Conservation (phyloP, 2,797 vertebrate genomes). For the Lacerta agilis region DNA sequence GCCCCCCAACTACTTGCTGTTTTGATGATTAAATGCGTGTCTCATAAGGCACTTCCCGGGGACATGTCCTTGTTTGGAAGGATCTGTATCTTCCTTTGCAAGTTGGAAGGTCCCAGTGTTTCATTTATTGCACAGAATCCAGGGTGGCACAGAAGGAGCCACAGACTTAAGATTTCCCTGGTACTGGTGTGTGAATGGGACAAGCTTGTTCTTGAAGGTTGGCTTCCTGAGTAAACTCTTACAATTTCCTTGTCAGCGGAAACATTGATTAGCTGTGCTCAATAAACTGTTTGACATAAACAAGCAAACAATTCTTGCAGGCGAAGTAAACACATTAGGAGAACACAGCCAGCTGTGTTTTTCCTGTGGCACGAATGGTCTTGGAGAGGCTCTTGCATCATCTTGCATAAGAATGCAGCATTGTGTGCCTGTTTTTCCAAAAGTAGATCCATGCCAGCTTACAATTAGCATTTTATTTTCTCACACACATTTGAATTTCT, state of each 20-base stretch:
- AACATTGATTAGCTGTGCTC: constrained; percentile 71
- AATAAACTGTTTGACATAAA: constrained; percentile 73
- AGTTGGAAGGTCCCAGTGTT: not conserved
- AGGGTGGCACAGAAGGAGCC: not conserved
- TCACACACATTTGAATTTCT: constrained; percentile 49
- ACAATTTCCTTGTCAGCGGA: constrained; percentile 65
- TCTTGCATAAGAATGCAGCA: constrained; percentile 54
- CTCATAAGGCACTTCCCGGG: not conserved
- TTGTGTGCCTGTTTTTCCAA: constrained; percentile 46
- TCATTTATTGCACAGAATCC: too few relatives aligned
- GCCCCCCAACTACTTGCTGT: not conserved
- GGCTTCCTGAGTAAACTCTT: constrained; percentile 65
- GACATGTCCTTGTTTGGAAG: not conserved
- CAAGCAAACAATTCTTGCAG: constrained; percentile 66
- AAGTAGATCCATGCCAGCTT: constrained; percentile 52
- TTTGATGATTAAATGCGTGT: not conserved
- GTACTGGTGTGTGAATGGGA: constrained; percentile 11
- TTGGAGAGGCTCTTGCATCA: constrained; percentile 63
- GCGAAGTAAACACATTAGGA: constrained; percentile 67
- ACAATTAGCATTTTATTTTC: constrained; percentile 56
- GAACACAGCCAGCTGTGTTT: constrained; percentile 70
- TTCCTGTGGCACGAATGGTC: constrained; percentile 57
- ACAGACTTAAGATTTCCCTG: not conserved
- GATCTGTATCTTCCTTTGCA: too few relatives aligned
- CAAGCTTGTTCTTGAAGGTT: constrained; percentile 57